Base-by-base conservation (phyloP, 2,797 vertebrate species). In the Eulemur albifrons region DNA sequence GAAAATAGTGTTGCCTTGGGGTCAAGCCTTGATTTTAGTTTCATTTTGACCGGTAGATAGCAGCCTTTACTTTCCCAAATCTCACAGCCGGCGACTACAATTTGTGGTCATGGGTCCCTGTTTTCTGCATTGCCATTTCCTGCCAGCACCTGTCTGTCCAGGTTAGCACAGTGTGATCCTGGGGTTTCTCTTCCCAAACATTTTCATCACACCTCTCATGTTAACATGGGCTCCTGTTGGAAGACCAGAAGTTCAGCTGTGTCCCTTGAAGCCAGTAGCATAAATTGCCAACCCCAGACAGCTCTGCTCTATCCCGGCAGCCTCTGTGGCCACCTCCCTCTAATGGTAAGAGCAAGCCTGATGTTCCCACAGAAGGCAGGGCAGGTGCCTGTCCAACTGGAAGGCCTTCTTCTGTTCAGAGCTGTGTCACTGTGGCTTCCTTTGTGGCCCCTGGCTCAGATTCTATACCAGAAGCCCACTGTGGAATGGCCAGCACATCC, bases 401-500 rank as follows among this genome's bases (percentile, higher is more conserved):
- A 38, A 20, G 15, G 76, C 25, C 35, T 27, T 7, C 57, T 73
- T 45, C 27, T 9, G 1, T 14, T 40, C 4, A 23, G 30, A 80
- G 35, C 35, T 15, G 0, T 50, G 11, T 54, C 27, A 2, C 52
- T 48, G 5, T 20, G 7, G 18, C 38, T 40, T 61, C 20, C 32
- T 45, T 1, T 6, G 61, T 21, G 40, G 30, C 21, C 17, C 8
- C 35, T 54, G 6, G 20, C 40, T 40, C 73, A 69, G 32, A 73
- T 21, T 4, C 10, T 27, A 2, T 3, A n/a, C 50, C 32, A 1
- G 4, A 23, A 45, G 12, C 11, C 14, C 30, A 5, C 3, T 10
- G 2, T 4, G 20, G 7, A 67, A 18, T 23, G 48, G 5, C 35
- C 5, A 35, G 1, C 3, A 3, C 2, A 2, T 25, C 63, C 10